Evolutionary conservation across 64 coral and sea anemone genomes (phyloP), one percentile per base, ranked within the genome.

Genomic region (Montipora capricornis): DNA sequence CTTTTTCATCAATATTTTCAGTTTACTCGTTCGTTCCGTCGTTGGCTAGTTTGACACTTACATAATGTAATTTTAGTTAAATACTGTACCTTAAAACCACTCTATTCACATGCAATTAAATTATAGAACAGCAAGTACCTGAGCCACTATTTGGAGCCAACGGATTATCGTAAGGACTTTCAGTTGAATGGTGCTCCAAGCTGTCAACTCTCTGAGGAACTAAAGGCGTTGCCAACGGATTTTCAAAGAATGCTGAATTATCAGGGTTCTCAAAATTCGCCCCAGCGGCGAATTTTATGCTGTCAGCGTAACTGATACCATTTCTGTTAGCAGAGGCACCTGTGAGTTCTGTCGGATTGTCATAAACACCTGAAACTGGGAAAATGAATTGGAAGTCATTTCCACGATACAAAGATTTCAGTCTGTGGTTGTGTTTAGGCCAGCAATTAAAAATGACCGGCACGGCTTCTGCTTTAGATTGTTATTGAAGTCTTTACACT

Each of bases 221-320:
- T 44, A 61, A 70, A 16, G 68, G 77, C 16, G 60, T 20, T 11
- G 84, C 84, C 66, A 93, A 44, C 5, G 92, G 92, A 71, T 93
- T 93, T 6, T 80, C 77, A 46, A 80, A 93, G 45, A 79, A 93
- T 4, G 58, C 92, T 26, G 22, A 14, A 68, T 37, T 73, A 5
- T 83, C 47, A 48, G 81, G 92, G 52, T 88, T 68, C 2, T 75
- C 92, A 48, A 88, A 93, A 8, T 49, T 57, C 3, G 92, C 61
- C 3, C 92, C 92, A 45, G 92, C 92, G 7, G 83, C 92, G 73
- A 93, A 93, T 13, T 44, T 68, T 5, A 93, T 26, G 67, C 92
- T 93, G 5, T 44, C 64, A 11, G 17, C n/a, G 37, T 70, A 17
- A 50, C 66, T 73, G 16, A 86, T 6, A 13, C 66, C 82, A 22